Evolutionary conservation across 1,140 invertebrate species (phyloP).

Genomic region (Bombus superbus): DNA sequence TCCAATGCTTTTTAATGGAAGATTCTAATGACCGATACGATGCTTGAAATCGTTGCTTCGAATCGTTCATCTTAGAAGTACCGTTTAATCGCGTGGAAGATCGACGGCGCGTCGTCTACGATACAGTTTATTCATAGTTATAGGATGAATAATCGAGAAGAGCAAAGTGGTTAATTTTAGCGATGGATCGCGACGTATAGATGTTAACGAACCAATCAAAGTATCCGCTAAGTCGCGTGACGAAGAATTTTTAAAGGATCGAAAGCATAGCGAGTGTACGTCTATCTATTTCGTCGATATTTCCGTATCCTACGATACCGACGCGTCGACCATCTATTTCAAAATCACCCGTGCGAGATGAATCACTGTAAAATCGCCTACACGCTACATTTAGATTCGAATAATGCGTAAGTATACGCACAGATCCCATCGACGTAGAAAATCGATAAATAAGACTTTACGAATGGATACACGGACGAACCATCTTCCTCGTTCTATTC

Average conservation of each 20-base stretch:
- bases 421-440: conserved; percentile 43
- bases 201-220: not conserved
- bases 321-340: not conserved
- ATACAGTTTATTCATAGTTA: too few species aligned
- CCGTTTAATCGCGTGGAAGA: too few species aligned
- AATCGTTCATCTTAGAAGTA: not conserved
- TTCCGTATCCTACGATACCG: not conserved
- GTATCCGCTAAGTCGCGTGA: not conserved
- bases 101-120: too few species aligned
- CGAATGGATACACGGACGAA: conserved; percentile 27
- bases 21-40: not conserved
- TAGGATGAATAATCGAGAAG: too few species aligned
- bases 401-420: not conserved
- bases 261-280: not conserved
- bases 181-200: too few species aligned
- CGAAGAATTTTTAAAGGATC: not conserved
- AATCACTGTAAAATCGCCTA: not conserved
- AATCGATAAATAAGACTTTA: conserved; percentile 56
- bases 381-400: conserved; percentile 11
- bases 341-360: not conserved
- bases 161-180: too few species aligned
- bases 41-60: not conserved
- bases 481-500: conserved; percentile 15
- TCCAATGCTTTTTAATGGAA: not conserved
- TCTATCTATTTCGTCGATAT: not conserved